A percentile compares a stretch with the other conserved stretches of the same genome.
Evolutionary conservation across 2,797 vertebrate species (phyloP).

Genomic region (Urocyon cinereoargenteus): DNA sequence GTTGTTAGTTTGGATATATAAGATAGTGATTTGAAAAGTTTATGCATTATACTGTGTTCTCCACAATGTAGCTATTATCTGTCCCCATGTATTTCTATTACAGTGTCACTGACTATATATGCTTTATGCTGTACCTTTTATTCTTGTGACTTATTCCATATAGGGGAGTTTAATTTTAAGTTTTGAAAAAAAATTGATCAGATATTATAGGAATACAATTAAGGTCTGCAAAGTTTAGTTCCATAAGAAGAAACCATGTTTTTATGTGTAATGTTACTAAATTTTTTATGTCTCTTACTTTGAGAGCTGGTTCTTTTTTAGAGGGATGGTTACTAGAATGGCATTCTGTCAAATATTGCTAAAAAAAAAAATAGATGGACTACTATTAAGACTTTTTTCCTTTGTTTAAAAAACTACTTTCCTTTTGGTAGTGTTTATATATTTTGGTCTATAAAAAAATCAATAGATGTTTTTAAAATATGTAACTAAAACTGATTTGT

Average conservation of each 20-base stretch:
- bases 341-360: conserved; percentile 25
- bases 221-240: conserved; percentile 38
- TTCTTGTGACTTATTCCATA: not conserved
- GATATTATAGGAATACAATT: conserved; percentile 26
- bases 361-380: not conserved
- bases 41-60: not conserved
- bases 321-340: not conserved
- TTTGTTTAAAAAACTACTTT: not conserved
- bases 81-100: not conserved
- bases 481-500: not conserved
- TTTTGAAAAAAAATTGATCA: conserved; percentile 23
- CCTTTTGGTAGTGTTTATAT: conserved; percentile 1
- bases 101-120: not conserved
- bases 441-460: not conserved
- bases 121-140: not conserved
- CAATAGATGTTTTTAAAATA: not conserved
- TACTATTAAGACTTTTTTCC: not conserved
- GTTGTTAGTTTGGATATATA: not conserved
- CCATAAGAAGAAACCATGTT: not conserved
- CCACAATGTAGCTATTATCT: not conserved
- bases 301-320: not conserved
- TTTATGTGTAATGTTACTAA: conserved; percentile 8
- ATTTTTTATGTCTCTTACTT: conserved; percentile 19
- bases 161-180: conserved; percentile 1
- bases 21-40: not conserved